These are phyloP conservation scores for Thunnus maccoyii DNA, from an alignment of 2,113 vertebrate species.

Conservation along the genomic window DNA sequence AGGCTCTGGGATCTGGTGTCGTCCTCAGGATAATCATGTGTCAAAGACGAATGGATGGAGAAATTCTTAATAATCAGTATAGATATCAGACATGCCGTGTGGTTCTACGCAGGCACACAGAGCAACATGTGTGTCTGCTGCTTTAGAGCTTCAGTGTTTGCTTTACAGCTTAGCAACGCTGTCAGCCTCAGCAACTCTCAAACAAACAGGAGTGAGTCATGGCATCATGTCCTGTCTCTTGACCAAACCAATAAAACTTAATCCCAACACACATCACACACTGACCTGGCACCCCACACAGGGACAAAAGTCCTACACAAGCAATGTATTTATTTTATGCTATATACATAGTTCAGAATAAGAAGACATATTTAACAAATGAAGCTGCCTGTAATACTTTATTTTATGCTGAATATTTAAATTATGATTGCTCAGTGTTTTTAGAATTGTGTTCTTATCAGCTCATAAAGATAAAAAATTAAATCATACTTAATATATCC, in stretches of 20 bases:
- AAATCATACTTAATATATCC: too few relatives aligned
- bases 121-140: not conserved
- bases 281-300: not conserved
- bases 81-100: not conserved
- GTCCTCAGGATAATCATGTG: too few relatives aligned
- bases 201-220: slow-evolving; percentile 31
- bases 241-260: not conserved
- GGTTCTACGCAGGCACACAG: not conserved
- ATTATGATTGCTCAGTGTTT: not conserved
- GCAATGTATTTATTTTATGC: not conserved
- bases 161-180: slow-evolving; percentile 30
- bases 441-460: too few relatives aligned
- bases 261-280: not conserved
- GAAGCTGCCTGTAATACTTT: not conserved
- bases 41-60: not conserved
- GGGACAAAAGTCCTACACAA: not conserved
- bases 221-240: not conserved
- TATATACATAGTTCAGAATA: too few relatives aligned
- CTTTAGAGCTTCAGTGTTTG: slow-evolving; percentile 15
- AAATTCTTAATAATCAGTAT: not conserved
- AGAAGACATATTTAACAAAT: not conserved
- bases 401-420: not conserved
- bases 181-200: slow-evolving; percentile 40
- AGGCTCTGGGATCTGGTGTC: too few relatives aligned
- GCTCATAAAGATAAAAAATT: too few relatives aligned